phyloP scores from a whole-genome alignment of 2,888 invertebrate genomes.

The Chorisops tibialis region DNA sequence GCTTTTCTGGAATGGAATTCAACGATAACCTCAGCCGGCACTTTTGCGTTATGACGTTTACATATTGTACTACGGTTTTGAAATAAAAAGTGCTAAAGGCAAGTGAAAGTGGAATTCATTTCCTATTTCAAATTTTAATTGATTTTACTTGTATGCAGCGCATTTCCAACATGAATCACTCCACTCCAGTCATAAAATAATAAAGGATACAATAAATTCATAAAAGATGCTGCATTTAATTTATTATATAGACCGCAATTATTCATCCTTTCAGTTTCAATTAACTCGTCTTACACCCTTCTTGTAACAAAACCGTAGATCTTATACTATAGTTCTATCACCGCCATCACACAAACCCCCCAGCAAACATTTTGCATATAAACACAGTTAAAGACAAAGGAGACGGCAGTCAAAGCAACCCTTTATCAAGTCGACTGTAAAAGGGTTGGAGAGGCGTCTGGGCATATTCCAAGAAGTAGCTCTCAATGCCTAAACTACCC shows the following conservation, averaged over 20 bases:
- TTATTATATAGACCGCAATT: constrained; percentile 38
- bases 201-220: constrained; percentile 27
- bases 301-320: constrained; percentile 12
- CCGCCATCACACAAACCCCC: not conserved
- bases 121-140: too few species aligned
- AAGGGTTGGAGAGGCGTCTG: not conserved
- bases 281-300: constrained; percentile 36
- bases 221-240: constrained; percentile 34
- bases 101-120: too few species aligned
- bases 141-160: too few species aligned
- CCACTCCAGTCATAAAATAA: not conserved
- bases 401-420: constrained; percentile 18
- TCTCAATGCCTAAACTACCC: too few species aligned
- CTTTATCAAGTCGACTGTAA: not conserved
- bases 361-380: constrained; percentile 36
- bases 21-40: too few species aligned
- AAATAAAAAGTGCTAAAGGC: too few species aligned
- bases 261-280: constrained; percentile 41
- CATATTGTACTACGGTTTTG: too few species aligned
- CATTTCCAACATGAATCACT: too few species aligned
- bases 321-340: not conserved
- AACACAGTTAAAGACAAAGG: constrained; percentile 33
- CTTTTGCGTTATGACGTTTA: too few species aligned
- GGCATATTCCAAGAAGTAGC: not conserved
- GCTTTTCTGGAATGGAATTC: too few species aligned